Evolutionary conservation across 2,113 vertebrate species (phyloP), one percentile per base, ranked within the genome.

Genomic region (Caloenas nicobarica): DNA sequence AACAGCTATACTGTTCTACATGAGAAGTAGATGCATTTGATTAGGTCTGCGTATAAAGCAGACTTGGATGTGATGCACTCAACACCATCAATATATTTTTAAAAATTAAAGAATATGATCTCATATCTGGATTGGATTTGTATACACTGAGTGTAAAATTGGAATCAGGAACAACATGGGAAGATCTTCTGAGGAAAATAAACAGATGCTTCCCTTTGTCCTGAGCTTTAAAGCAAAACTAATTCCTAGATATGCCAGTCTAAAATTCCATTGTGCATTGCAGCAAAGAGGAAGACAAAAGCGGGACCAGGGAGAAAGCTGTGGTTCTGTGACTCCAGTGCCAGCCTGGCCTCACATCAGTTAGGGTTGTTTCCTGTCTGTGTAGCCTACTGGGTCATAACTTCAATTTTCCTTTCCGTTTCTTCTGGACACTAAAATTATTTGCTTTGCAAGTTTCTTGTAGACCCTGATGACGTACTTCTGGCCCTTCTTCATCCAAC

Each of bases 391-490:
- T 36, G n/a, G 31, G 19, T 84, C 11, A 13, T 69, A 62, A 53
- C 24, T 78, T 86, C n/a, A 62, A 9, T 86, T 83, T 92, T 82
- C 36, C 13, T 88, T 81, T 93, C 60, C 5, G 11, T 78, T 78
- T 81, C 60, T 19, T 89, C 40, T 70, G 69, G 65, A 66, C 36
- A 34, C 50, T 62, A 69, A 89, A 83, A n/a, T 53, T 61, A 62
- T 40, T 82, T 77, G 50, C 33, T 91, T 65, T 88, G 23, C 19
- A 86, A 76, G 10, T 77, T 89, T 87, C 60, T 73, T 5, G 0
- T 65, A 61, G 42, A 31, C 16, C 21, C 23, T 56, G 23, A 25
- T 81, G 46, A 58, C 36, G 31, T 48, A 36, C 24, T 81, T 64
- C 25, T 62, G 54, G 8, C 31, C 13, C 5, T 86, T 88, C 48